These are phyloP conservation scores for Euschistus heros DNA, from an alignment of 1,140 invertebrate species.

Conservation along the genomic window DNA sequence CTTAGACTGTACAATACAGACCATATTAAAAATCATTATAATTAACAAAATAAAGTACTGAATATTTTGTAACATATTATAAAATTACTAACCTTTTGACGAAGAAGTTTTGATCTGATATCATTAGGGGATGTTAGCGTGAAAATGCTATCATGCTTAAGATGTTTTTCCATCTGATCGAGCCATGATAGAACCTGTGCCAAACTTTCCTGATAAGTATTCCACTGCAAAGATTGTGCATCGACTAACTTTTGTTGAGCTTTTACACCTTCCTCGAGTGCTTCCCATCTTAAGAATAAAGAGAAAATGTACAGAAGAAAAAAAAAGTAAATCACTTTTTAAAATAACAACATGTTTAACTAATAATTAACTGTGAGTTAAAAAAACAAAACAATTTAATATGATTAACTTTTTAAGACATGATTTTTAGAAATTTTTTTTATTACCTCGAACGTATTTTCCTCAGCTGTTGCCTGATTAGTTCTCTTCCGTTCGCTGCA, in stretches of 20 bases:
- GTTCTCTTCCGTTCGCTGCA: constrained; percentile 77
- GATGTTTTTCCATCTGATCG: constrained; percentile 68
- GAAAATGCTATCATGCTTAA: constrained; percentile 60
- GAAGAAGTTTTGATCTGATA: constrained; percentile 72
- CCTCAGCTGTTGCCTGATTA: constrained; percentile 69
- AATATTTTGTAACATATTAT: not conserved
- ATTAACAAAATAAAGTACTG: not conserved
- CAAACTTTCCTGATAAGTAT: constrained; percentile 73
- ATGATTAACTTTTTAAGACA: not conserved
- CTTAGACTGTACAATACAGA: not conserved
- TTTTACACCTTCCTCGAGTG: constrained; percentile 62
- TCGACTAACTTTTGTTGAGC: constrained; percentile 76
- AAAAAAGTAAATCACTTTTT: not conserved
- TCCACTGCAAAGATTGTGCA: constrained; percentile 69
- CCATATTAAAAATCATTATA: not conserved
- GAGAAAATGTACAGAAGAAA: not conserved
- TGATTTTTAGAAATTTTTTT: not conserved
- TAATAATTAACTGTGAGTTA: no score
- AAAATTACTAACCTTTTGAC: constrained; percentile 54
- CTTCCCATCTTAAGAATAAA: constrained; percentile 56
- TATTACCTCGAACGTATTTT: constrained; percentile 49
- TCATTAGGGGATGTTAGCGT: constrained; percentile 66
- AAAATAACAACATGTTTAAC: no score
- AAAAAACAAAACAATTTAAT: no score
- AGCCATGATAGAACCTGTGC: constrained; percentile 77